Evolutionary conservation across 1,140 invertebrate genomes (phyloP), one percentile per base, ranked within the genome.

Genomic region (Drosophila lacteicornis): DNA sequence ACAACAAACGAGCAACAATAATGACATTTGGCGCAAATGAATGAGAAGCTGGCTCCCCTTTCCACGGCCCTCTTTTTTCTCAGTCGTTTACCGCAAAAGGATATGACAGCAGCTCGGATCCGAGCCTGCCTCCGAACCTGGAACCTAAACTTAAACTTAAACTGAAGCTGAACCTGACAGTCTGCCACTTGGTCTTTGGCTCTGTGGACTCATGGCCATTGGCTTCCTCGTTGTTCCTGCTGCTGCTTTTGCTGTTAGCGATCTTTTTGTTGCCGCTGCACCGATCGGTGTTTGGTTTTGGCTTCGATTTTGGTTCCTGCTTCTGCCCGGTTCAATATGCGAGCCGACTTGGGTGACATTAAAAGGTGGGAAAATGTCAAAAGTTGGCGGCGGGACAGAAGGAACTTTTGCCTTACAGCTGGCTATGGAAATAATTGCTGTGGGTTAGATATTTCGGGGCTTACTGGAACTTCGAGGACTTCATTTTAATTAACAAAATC

Each of bases 11-110:
- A 88, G 85, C 85, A 90, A 79, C 85, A 88, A 88, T 88, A 90
- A 90, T 90, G 85, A 88, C 85, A 88, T 88, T 88, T 88, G 81
- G 85, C 85, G 85, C 86, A 91, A 90, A 90, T 90, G 85, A 90
- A 90, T 88, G 80, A 80, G 85, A 79, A 74, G 77, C 71, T 68
- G 65, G 40, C 82, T 86, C 25, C 12, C 22, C 38, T 46, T 33
- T 13, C 36, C 33, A 22, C 33, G 5, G 11, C 43, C 19, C 8
- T 19, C 15, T 40, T 45, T 43, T 27, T 49, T 22, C 63, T 17
- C 40, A 47, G 57, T 70, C 55, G 66, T 49, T 73, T 79, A 80
- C 85, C 85, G 78, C 85, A 88, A 85, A 88, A 88, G 85, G 85
- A 88, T 88, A 88, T 88, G 85, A 88, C 85, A 88, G 85, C 85